These are phyloP conservation scores for Philhelius pedissequus DNA, from an alignment of 2,888 invertebrate genomes.

Conservation along the genomic window DNA sequence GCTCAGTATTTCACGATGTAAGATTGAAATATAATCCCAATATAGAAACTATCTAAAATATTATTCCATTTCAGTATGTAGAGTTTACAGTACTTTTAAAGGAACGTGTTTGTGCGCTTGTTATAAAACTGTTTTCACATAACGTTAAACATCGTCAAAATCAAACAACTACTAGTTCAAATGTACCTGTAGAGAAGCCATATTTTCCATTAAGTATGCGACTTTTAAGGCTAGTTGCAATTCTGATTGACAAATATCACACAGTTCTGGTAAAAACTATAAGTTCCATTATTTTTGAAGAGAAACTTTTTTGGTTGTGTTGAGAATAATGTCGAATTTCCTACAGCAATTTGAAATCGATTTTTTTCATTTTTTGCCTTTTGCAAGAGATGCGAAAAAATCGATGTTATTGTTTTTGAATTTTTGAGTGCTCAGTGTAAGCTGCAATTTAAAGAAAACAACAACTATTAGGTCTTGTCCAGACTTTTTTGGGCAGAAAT, in stretches of 20 bases:
- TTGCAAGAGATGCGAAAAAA: too few species aligned
- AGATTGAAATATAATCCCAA: not conserved
- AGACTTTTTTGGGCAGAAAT: too few species aligned
- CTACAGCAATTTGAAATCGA: too few species aligned
- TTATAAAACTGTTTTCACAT: slow-evolving; percentile 98
- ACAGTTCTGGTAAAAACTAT: slow-evolving; percentile 85
- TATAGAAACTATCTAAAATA: not conserved
- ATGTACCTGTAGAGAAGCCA: slow-evolving; percentile 90
- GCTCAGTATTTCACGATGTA: slow-evolving; percentile 91
- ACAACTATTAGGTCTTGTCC: too few species aligned
- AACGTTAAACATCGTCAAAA: slow-evolving; percentile 94
- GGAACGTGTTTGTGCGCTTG: slow-evolving; percentile 97
- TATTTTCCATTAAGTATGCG: slow-evolving; percentile 98
- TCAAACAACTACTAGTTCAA: slow-evolving; percentile 80
- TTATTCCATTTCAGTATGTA: slow-evolving; percentile 84
- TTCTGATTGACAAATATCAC: slow-evolving; percentile 96
- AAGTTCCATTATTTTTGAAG: not conserved
- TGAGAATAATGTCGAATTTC: too few species aligned
- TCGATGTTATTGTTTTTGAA: too few species aligned
- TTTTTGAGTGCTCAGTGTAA: too few species aligned
- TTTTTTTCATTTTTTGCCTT: too few species aligned
- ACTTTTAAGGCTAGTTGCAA: slow-evolving; percentile 93
- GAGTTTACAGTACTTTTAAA: slow-evolving; percentile 97
- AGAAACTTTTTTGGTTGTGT: too few species aligned
- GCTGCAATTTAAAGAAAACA: too few species aligned